Conservation (phyloP, 1,140 invertebrate genomes). For the Drosophila ambigua region DNA sequence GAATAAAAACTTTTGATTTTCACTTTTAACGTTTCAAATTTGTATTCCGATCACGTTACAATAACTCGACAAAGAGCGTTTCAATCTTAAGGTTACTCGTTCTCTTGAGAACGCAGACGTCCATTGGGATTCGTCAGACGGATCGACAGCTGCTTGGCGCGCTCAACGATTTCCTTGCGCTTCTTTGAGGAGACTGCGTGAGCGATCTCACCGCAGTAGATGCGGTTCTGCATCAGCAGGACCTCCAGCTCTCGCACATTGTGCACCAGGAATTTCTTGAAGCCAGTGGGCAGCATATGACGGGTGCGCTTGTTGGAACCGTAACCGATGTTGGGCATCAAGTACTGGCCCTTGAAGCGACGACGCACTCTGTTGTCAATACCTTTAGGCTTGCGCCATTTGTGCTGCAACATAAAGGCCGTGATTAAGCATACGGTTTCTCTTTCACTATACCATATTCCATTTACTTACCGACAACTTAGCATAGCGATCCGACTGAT, state of each 20-base stretch:
- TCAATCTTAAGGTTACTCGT: slow-evolving; percentile 91
- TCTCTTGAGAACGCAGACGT: slow-evolving; percentile 98
- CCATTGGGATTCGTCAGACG: slow-evolving; percentile 98
- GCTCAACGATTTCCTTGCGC: slow-evolving; percentile 96
- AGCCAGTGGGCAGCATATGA: slow-evolving; percentile 98
- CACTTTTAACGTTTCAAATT: slow-evolving; percentile 61
- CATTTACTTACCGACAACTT: slow-evolving; percentile 92
- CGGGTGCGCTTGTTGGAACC: slow-evolving; percentile 96
- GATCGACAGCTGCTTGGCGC: slow-evolving; percentile 97
- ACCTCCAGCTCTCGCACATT: slow-evolving; percentile 95
- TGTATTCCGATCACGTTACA: slow-evolving; percentile 73
- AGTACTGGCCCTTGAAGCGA: slow-evolving; percentile 98
- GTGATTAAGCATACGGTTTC: neutral
- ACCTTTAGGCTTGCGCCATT: slow-evolving; percentile 90
- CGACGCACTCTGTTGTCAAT: slow-evolving; percentile 99
- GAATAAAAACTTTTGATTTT: neutral
- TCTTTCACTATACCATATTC: neutral
- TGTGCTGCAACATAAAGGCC: slow-evolving; percentile 81
- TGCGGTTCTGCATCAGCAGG: slow-evolving; percentile 99
- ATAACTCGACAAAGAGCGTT: slow-evolving; percentile 50
- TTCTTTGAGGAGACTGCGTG: slow-evolving; percentile 98
- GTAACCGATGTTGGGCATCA: slow-evolving; percentile 99
- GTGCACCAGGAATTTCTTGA: slow-evolving; percentile 92
- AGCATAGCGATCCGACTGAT: slow-evolving; percentile 98
- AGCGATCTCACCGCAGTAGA: slow-evolving; percentile 98